Conservation (phyloP, 2,888 invertebrate genomes). For the Oligia latruncula region DNA sequence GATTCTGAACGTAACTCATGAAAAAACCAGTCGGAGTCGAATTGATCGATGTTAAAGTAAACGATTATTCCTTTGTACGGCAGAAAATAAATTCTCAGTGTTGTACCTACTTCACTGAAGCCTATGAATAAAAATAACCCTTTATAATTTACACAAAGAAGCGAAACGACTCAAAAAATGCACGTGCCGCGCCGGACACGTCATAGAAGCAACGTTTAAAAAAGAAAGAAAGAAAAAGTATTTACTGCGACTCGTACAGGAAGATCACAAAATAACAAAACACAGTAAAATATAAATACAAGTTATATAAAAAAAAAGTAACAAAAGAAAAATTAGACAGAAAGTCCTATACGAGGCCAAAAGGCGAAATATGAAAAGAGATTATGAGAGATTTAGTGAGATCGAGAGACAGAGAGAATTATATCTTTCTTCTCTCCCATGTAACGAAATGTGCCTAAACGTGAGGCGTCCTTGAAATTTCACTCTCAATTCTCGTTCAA, state of each 20-base stretch:
- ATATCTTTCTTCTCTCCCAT: no score
- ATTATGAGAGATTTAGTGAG: not conserved
- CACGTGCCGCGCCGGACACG: not conserved
- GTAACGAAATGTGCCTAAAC: not conserved
- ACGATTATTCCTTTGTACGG: slow-evolving; percentile 25
- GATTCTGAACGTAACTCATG: not conserved
- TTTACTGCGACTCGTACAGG: no score
- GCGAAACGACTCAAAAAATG: not conserved
- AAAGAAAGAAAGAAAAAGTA: no score
- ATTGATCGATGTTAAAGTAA: slow-evolving; percentile 35
- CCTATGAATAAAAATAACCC: slow-evolving; percentile 33
- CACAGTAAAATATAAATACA: no score
- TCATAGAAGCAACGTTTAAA: not conserved
- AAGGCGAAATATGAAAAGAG: no score
- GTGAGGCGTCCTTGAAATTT: not conserved
- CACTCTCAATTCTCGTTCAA: not conserved
- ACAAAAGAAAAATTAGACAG: no score
- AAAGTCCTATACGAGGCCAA: no score
- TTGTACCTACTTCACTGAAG: slow-evolving; percentile 13
- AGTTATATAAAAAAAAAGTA: no score
- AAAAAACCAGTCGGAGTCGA: not conserved
- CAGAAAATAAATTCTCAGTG: slow-evolving; percentile 34
- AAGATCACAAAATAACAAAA: no score
- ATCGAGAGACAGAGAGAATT: no score
- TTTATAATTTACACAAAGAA: slow-evolving; percentile 3